Conservation (phyloP, 37 sponge, comb jelly and placozoan genomes). For the Cladorhizidae sp. region DNA sequence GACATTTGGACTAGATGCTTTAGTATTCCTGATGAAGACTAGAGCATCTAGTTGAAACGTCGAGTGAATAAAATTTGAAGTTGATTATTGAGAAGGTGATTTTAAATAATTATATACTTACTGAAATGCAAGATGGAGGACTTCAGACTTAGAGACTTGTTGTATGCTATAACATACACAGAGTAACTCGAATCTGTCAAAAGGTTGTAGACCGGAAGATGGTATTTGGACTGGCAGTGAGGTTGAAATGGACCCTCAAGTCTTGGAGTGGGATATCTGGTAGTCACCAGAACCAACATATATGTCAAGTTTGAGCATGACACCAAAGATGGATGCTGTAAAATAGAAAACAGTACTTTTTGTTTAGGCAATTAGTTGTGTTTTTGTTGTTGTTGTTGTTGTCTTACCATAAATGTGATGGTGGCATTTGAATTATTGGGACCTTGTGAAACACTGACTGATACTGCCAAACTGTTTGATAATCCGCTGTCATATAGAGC, state of each 20-base stretch:
- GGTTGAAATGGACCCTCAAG: constrained; percentile 2
- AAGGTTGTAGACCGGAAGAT: not conserved
- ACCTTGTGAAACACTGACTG: not conserved
- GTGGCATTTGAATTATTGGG: not conserved
- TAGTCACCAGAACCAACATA: too few species aligned
- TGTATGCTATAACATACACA: not conserved
- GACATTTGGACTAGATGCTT: too few species aligned
- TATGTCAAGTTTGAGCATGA: too few species aligned
- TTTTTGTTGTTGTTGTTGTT: too few species aligned
- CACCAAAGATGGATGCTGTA: not conserved
- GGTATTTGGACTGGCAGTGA: not conserved
- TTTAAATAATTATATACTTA: too few species aligned
- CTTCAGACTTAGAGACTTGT: not conserved
- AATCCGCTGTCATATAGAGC: not conserved
- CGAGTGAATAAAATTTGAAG: too few species aligned
- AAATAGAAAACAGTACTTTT: not conserved
- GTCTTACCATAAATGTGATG: not conserved
- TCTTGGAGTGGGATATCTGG: not conserved
- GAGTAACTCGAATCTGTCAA: not conserved
- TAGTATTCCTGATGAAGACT: too few species aligned
- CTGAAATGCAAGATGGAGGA: not conserved
- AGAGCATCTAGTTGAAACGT: too few species aligned
- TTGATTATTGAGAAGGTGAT: too few species aligned
- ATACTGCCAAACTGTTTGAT: not conserved
- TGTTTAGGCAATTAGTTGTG: too few species aligned